phyloP scores from a whole-genome alignment of 2,113 vertebrate species.

The Trichomycterus rosablanca region DNA sequence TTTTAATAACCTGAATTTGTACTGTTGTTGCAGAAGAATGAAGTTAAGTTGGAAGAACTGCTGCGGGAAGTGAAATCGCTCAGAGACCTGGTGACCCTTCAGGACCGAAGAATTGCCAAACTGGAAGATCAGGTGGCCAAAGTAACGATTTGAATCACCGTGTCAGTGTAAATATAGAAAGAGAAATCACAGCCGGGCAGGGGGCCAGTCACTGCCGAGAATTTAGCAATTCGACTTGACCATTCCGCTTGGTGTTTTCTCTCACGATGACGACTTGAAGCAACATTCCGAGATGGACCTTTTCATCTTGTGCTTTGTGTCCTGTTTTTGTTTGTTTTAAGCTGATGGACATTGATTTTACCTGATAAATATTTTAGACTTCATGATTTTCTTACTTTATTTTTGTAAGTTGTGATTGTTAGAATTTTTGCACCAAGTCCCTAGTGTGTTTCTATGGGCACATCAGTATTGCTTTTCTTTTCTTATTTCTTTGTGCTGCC shows the following conservation, averaged over 20 bases:
- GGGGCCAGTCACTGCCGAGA: slow-evolving; percentile 60
- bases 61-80: slow-evolving; percentile 92
- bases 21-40: slow-evolving; percentile 93
- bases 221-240: slow-evolving; percentile 59
- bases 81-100: slow-evolving; percentile 89
- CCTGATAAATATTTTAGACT: slow-evolving; percentile 22
- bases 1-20: too few relatives aligned
- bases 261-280: slow-evolving; percentile 48
- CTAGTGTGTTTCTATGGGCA: slow-evolving; percentile 24
- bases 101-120: slow-evolving; percentile 92
- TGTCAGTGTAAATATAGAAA: slow-evolving; percentile 36
- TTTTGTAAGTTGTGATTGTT: slow-evolving; percentile 56
- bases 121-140: slow-evolving; percentile 93
- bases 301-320: slow-evolving; percentile 43
- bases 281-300: slow-evolving; percentile 77
- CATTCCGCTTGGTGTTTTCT: slow-evolving; percentile 58
- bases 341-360: slow-evolving; percentile 16
- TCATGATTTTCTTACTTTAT: slow-evolving; percentile 34
- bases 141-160: slow-evolving; percentile 73
- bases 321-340: slow-evolving; percentile 16
- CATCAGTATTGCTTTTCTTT: slow-evolving; percentile 29
- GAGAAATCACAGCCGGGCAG: slow-evolving; percentile 44
- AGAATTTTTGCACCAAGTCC: slow-evolving; percentile 36
- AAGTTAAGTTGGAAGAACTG: slow-evolving; percentile 94
- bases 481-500: slow-evolving; percentile 34